Conservation (phyloP, 2,888 invertebrate genomes). For the Cantharis nigra region DNA sequence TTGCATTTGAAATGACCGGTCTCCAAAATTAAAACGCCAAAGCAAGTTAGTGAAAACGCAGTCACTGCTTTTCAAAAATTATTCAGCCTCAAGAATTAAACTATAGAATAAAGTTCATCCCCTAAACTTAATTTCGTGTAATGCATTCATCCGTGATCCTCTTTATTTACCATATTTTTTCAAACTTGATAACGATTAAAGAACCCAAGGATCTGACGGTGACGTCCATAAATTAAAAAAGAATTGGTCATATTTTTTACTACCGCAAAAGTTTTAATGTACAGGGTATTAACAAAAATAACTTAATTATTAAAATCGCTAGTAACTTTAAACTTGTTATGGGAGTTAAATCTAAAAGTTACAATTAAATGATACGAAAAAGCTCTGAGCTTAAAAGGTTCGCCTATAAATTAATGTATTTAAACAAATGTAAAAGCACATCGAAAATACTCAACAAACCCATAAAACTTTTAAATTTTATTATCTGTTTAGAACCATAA, state of each 20-base stretch:
- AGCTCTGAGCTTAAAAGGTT: not conserved
- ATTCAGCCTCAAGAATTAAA: not conserved
- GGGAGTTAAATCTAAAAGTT: not conserved
- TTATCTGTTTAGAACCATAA: not conserved
- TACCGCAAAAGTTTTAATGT: not conserved
- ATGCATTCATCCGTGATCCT: not conserved
- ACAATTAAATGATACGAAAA: not conserved
- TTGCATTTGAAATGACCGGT: not conserved
- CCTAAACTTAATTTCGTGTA: not conserved
- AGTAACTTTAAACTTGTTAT: not conserved
- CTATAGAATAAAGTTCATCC: not conserved
- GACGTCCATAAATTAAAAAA: not conserved
- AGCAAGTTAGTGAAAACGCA: not conserved
- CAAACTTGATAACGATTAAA: not conserved
- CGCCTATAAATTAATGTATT: not conserved
- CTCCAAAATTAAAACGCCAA: not conserved
- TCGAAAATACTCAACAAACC: not conserved
- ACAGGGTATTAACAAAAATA: not conserved
- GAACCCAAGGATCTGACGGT: not conserved
- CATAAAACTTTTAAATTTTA: constrained; percentile 3
- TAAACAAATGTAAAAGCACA: not conserved
- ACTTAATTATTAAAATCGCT: not conserved
- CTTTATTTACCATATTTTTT: not conserved
- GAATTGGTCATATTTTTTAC: not conserved
- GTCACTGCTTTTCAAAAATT: not conserved